phyloP scores from a whole-genome alignment of 30 jellyfish, hydroid and myxozoan species.

The Nemopilema nomurai region DNA sequence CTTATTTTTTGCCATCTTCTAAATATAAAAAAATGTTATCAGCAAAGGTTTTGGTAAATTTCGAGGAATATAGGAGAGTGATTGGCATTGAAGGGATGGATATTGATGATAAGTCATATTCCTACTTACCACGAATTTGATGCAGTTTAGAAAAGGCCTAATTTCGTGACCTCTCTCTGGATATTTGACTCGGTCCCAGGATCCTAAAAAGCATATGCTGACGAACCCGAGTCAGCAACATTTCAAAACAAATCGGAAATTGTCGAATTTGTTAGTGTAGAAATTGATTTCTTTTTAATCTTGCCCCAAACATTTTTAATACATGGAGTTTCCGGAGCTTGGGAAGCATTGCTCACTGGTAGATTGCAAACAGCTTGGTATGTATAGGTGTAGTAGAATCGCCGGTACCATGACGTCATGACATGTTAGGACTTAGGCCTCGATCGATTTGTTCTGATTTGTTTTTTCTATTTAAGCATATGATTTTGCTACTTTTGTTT shows the following conservation, averaged over 20 bases:
- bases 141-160: conserved; percentile 26
- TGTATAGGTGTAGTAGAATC: not conserved
- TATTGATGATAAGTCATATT: not conserved
- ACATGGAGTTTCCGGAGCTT: conserved; percentile 89
- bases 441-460: too few relatives aligned
- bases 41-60: not conserved
- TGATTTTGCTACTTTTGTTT: too few relatives aligned
- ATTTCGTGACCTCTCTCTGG: conserved; percentile 4
- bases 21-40: not conserved
- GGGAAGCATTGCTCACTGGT: conserved; percentile 79
- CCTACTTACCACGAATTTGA: conserved; percentile 1
- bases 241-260: not conserved
- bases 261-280: not conserved
- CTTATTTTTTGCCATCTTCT: conserved; percentile 87
- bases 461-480: too few relatives aligned
- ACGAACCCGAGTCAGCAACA: conserved; percentile 1
- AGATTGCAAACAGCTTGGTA: conserved; percentile 86
- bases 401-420: too few relatives aligned
- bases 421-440: too few relatives aligned
- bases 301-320: not conserved
- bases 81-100: not conserved
- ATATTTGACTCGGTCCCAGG: conserved; percentile 17
- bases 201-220: conserved; percentile 28
- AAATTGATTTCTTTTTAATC: too few relatives aligned
- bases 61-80: not conserved